Evolutionary conservation across 2,888 invertebrate species (phyloP).

Genomic region (Oscheius sp.): DNA sequence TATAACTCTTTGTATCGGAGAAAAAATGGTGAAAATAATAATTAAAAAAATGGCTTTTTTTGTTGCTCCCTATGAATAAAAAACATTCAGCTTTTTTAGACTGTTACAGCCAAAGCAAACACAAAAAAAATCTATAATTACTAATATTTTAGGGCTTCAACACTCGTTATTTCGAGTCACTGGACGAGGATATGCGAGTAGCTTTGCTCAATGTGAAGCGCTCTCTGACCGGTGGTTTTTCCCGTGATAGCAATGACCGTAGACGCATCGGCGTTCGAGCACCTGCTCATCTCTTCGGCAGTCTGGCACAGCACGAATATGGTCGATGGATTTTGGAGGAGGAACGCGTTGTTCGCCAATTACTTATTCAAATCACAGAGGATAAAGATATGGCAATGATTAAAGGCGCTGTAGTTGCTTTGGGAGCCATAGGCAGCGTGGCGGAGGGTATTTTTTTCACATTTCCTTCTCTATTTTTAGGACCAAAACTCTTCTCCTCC

Average conservation of each 20-base stretch:
- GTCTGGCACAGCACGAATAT: slow-evolving; percentile 48
- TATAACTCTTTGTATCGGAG: no score
- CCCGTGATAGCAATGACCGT: slow-evolving; percentile 76
- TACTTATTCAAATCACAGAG: slow-evolving; percentile 32
- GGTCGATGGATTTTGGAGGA: slow-evolving; percentile 41
- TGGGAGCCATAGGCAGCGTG: slow-evolving; percentile 52
- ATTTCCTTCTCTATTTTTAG: no score
- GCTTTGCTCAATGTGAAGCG: slow-evolving; percentile 85
- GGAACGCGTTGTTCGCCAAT: slow-evolving; percentile 33
- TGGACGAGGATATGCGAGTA: slow-evolving; percentile 88
- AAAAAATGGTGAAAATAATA: no score
- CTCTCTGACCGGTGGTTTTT: slow-evolving; percentile 82
- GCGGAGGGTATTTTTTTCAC: no score
- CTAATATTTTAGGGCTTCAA: slow-evolving; percentile 70
- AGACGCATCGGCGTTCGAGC: slow-evolving; percentile 46
- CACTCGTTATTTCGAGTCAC: slow-evolving; percentile 83
- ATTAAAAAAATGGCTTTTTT: no score
- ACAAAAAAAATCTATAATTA: neutral
- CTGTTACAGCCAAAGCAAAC: no score
- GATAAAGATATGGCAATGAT: slow-evolving; percentile 35
- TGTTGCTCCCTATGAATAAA: no score
- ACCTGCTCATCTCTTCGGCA: slow-evolving; percentile 55
- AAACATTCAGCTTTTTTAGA: no score
- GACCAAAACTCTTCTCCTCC: slow-evolving; percentile 36
- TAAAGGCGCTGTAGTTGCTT: slow-evolving; percentile 54